Evolutionary conservation across 2,113 vertebrate species (phyloP), one percentile per base, ranked within the genome.

Genomic region (Oncorhynchus clarkii): DNA sequence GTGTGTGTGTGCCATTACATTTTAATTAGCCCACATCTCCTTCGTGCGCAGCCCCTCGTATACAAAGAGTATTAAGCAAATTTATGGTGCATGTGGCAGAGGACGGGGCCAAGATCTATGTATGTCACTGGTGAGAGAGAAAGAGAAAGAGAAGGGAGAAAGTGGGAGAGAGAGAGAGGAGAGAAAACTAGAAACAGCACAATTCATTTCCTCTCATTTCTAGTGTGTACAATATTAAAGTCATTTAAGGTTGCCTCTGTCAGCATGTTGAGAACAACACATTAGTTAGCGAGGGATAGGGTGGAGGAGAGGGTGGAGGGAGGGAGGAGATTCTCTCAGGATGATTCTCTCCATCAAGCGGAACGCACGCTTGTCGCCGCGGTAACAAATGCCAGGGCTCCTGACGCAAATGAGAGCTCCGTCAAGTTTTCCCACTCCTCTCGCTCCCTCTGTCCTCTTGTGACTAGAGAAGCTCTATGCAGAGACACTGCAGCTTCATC

Each of bases 171-270:
- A 74, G 72, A 77, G 67, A 77, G 12, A 66, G 77, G 83, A 78
- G 82, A 84, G 72, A 82, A 84, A 89, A 78, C 83, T 79, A 51
- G 87, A 94, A 91, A 95, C 94, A 95, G 95, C 94, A 89, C 88
- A 94, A 89, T 94, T 94, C 20, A 80, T 88, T 81, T 83, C 82
- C 86, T 82, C 85, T 88, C 78, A 87, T 89, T 91, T 88, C 81
- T 84, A 84, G 88, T 77, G 59, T 81, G 87, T 77, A 86, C 85
- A 78, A 89, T 78, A 88, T 85, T 87, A 83, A 93, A 86, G 75
- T 77, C 91, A 88, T 91, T 91, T 85, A 83, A 86, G 84, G 86
- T 82, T 85, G 90, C 86, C 70, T 88, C 88, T 80, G 92, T 95
- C 95, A 95, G 94, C 94, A 85, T 49, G 79, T 93, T 90, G 82